Base-by-base conservation (phyloP, 2,797 vertebrate genomes). In the Enteromius afrohamiltoni region DNA sequence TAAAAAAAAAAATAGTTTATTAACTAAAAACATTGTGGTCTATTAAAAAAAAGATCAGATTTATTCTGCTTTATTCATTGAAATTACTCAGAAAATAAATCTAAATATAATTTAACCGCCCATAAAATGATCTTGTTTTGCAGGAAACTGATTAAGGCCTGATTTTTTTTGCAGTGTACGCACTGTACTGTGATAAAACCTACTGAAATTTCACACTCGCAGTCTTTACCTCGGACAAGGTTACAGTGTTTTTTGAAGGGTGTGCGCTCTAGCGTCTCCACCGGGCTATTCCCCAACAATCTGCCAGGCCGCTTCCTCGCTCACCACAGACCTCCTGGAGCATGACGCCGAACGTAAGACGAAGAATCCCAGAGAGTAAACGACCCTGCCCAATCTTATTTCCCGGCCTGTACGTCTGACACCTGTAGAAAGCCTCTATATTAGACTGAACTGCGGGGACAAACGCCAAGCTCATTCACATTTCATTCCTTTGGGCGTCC, bases 401-500 rank as follows among this genome's bases (percentile, higher is more conserved):
- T 68, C 69, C 83, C 87, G 85, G 88, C 87, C 88, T 89, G 82
- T 77, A 77, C 37, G 49, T 45, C 51, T 91, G 90, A 90, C 92
- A 92, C 88, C 88, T 89, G 87, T 85, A 83, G 81, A 65, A 53
- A 76, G 85, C 90, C 90, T 92, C 92, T 93, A 92, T 89, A 93
- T 93, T 93, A 91, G 89, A 74, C 82, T n/a, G 31, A 90, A 71
- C 80, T 70, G 58, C 42, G 37, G 40, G 71, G 85, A 86, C 74
- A 83, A 88, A 83, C 69, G 84, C 76, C 42, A 60, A 85, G 85
- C 80, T 84, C 87, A 87, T 77, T 87, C 75, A 79, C 86, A 86
- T 86, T 88, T 77, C 81, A 85, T 88, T 88, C 86, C 84, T 73
- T 87, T 83, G 86, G 86, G 87, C 19, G 65, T 80, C 70, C 82